phyloP scores from a whole-genome alignment of 2,888 invertebrate genomes.

The Nemapogon koenigi region DNA sequence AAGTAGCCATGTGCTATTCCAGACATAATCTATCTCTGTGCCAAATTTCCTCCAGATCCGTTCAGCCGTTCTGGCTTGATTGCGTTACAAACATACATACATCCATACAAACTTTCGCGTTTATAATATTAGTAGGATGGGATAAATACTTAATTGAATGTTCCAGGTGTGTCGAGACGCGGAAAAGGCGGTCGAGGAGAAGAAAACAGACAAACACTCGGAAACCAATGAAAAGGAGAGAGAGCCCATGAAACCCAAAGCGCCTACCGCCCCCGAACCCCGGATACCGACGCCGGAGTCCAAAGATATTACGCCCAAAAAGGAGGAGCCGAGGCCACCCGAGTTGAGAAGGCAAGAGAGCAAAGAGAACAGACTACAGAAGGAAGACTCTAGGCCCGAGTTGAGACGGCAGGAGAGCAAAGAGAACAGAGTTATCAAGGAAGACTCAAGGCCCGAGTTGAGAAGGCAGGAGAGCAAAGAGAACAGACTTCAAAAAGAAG shows the following conservation, averaged over 20 bases:
- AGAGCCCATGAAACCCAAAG: constrained; percentile 17
- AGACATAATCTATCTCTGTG: no score
- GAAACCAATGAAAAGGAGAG: constrained; percentile 19
- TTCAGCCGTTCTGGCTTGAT: no score
- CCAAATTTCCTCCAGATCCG: no score
- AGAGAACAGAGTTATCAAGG: not conserved
- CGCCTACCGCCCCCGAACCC: constrained; percentile 10
- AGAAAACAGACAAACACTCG: constrained; percentile 25
- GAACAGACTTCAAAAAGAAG: not conserved
- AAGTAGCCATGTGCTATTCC: no score
- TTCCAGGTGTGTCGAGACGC: constrained; percentile 50
- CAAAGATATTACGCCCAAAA: constrained; percentile 5
- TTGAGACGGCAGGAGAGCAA: not conserved
- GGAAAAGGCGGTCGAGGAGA: constrained; percentile 48
- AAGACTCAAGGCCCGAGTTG: constrained; percentile 18
- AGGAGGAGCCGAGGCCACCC: not conserved
- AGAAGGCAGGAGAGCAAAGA: constrained; percentile 11
- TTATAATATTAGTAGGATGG: no score
- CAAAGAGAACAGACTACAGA: not conserved
- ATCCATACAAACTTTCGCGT: no score
- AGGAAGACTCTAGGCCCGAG: not conserved
- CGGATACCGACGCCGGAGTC: constrained; percentile 16
- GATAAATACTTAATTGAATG: no score
- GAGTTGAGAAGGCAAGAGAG: not conserved
- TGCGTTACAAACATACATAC: no score